These are phyloP conservation scores for Ferdinandea cuprea DNA, from an alignment of 2,888 invertebrate genomes.

Conservation along the genomic window DNA sequence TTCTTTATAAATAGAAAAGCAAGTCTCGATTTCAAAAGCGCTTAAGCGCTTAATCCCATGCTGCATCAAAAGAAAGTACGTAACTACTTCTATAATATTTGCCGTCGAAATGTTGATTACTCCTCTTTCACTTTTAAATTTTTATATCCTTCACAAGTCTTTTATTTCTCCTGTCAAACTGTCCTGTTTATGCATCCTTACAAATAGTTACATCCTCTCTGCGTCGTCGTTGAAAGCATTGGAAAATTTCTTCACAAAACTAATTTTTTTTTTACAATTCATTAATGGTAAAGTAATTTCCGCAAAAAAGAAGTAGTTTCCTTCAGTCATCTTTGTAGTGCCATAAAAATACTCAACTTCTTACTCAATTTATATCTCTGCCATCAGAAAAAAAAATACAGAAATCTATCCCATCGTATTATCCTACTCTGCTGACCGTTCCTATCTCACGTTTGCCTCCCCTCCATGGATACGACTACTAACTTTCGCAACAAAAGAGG, in stretches of 20 bases:
- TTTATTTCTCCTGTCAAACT: background rate
- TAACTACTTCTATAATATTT: no score
- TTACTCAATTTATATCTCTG: conserved; percentile 34
- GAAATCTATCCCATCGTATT: conserved; percentile 35
- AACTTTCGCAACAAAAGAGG: conserved; percentile 6
- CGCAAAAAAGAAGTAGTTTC: conserved; percentile 14
- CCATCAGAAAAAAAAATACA: conserved; percentile 29
- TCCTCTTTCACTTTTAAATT: background rate
- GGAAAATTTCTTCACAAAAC: conserved; percentile 24
- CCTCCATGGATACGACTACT: background rate
- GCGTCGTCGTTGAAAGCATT: no score
- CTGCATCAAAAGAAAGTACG: no score
- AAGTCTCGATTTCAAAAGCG: no score
- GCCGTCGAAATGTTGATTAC: background rate
- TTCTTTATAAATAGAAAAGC: no score
- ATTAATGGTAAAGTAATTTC: conserved; percentile 49
- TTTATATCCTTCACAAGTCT: background rate
- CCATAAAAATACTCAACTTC: conserved; percentile 49
- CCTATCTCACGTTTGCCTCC: background rate
- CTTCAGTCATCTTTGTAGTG: conserved; percentile 7
- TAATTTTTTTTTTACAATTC: conserved; percentile 62
- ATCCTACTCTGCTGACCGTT: conserved; percentile 15
- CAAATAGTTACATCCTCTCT: conserved; percentile 2
- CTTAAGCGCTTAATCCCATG: no score
- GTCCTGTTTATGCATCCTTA: background rate